Conservation (phyloP, 2,888 invertebrate genomes). For the Lamellibrachia satsuma region DNA sequence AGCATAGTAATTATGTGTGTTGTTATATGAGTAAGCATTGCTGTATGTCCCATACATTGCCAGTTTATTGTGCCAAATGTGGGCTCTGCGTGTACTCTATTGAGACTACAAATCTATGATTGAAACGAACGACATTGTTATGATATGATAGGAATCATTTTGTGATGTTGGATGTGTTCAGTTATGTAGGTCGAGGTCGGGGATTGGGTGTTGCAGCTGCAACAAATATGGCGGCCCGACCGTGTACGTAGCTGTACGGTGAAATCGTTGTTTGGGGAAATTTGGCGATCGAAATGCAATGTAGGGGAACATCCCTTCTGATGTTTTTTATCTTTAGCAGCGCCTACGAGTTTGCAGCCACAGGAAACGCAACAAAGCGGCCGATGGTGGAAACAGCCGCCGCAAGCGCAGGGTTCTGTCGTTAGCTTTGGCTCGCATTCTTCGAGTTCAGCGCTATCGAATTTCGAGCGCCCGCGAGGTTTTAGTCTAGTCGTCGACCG, state of each 20-base stretch:
- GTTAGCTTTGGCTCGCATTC: neutral
- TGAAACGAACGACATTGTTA: neutral
- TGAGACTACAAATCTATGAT: neutral
- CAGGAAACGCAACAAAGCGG: neutral
- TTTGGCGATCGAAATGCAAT: neutral
- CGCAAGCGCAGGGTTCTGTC: neutral
- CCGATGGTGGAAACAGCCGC: neutral
- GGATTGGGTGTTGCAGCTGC: neutral
- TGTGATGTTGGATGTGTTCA: neutral
- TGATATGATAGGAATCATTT: neutral
- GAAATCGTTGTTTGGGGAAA: neutral
- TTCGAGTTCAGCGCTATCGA: neutral
- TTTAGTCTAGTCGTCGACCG: neutral
- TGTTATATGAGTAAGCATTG: neutral
- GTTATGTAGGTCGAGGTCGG: neutral
- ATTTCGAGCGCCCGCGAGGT: neutral
- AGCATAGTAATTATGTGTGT: neutral
- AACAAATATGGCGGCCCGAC: neutral
- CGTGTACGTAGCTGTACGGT: neutral
- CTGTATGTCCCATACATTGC: neutral
- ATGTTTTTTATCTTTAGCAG: neutral
- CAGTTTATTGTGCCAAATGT: neutral
- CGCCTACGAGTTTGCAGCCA: neutral
- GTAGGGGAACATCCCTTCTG: neutral
- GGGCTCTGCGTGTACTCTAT: neutral